These are phyloP conservation scores for Caenorhabditis latens DNA, from an alignment of 1,140 invertebrate species.

Conservation along the genomic window DNA sequence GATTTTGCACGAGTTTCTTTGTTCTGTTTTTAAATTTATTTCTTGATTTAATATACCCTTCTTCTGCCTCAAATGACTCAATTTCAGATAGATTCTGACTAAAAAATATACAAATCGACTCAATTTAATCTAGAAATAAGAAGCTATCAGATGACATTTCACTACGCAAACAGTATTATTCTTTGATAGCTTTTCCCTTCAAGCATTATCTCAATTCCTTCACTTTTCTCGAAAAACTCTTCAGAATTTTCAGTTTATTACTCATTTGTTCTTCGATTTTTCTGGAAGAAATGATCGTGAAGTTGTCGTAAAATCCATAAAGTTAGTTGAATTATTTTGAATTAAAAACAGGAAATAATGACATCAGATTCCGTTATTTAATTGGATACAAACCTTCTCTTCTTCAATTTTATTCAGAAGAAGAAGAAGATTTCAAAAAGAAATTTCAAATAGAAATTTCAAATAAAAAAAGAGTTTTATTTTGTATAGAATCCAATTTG, in stretches of 20 bases:
- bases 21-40: neutral
- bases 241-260: neutral
- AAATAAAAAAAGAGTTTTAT: neutral
- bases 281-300: neutral
- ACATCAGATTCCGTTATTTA: slow-evolving; percentile 52
- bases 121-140: neutral
- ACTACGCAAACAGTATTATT: neutral
- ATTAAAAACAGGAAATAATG: slow-evolving; percentile 42
- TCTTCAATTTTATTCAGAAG: neutral
- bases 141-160: slow-evolving; percentile 9
- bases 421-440: neutral
- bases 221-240: neutral
- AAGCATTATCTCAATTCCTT: neutral
- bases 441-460: neutral
- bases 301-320: neutral
- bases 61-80: no score
- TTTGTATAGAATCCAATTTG: neutral
- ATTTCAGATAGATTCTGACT: no score
- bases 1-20: neutral
- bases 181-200: neutral
- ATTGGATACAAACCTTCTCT: neutral
- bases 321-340: neutral
- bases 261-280: neutral
- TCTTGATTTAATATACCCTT: no score
- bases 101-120: no score